Conservation (phyloP, 92 coral and sea anemone species). For the Plumapathes pennacea region DNA sequence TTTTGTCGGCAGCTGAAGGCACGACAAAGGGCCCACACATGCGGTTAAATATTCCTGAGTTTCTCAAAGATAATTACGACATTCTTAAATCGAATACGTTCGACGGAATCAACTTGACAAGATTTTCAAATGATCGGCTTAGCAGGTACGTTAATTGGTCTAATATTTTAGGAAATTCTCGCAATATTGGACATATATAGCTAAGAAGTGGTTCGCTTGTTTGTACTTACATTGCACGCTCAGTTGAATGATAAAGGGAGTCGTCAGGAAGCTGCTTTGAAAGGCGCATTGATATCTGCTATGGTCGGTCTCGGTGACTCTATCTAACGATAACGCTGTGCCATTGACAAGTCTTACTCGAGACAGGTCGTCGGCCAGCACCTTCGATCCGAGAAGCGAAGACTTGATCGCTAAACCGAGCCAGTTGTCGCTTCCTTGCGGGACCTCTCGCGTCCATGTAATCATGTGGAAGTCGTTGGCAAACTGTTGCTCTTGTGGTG, state of each 20-base stretch:
- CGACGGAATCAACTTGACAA: too few relatives aligned
- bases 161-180: too few relatives aligned
- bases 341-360: conserved; percentile 28
- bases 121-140: too few relatives aligned
- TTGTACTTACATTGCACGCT: conserved; percentile 60
- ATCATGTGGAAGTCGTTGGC: conserved; percentile 30
- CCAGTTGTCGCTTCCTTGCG: conserved; percentile 47
- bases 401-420: conserved; percentile 33
- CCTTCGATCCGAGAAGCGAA: conserved; percentile 25
- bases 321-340: conserved; percentile 36
- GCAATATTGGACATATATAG: too few relatives aligned
- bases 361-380: conserved; percentile 29
- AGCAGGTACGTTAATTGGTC: too few relatives aligned
- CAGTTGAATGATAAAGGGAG: conserved; percentile 50
- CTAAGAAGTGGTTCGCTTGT: too few relatives aligned
- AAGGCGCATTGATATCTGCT: conserved; percentile 61
- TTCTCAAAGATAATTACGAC: too few relatives aligned
- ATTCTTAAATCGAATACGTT: too few relatives aligned
- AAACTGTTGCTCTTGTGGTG: conserved; percentile 28
- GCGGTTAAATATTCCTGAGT: too few relatives aligned
- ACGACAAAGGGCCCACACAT: too few relatives aligned
- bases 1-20: too few relatives aligned
- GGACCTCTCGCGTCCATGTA: conserved; percentile 59
- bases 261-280: conserved; percentile 66
- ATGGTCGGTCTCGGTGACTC: conserved; percentile 54